A percentile compares a stretch with the other conserved stretches of the same genome.
Conservation (phyloP, 2,113 vertebrate species). For the Hemiprocne comata region DNA sequence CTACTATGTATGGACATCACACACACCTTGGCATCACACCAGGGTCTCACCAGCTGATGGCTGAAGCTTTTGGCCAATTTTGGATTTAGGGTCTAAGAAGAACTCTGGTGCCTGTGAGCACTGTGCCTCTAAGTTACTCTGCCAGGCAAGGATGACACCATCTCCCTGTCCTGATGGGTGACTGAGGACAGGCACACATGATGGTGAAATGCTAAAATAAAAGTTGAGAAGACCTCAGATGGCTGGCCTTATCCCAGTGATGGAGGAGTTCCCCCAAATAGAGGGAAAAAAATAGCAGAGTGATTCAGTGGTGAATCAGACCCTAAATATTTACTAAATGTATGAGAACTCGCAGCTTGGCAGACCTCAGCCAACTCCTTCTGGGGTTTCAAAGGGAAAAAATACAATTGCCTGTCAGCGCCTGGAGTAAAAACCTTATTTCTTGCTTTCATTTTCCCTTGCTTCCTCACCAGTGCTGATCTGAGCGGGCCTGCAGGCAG, state of each 20-base stretch:
- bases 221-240: neutral
- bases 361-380: conserved; percentile 8
- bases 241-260: neutral
- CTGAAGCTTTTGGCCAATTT: neutral
- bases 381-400: neutral
- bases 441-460: neutral
- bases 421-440: neutral
- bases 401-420: neutral
- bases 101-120: fast-evolving
- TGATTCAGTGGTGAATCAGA: conserved; percentile 35
- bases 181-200: neutral
- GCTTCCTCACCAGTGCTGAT: neutral
- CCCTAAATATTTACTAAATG: conserved; percentile 23
- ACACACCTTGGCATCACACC: fast-evolving
- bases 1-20: fast-evolving
- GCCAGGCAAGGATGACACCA: neutral
- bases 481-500: neutral
- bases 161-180: neutral
- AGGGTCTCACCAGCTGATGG: neutral
- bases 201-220: neutral
- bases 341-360: conserved; percentile 21
- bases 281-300: neutral
- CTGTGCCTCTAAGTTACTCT: neutral
- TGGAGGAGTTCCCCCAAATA: neutral
- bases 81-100: neutral